These are phyloP conservation scores for Sebastes fasciatus DNA, from an alignment of 2,113 vertebrate genomes.

Conservation along the genomic window DNA sequence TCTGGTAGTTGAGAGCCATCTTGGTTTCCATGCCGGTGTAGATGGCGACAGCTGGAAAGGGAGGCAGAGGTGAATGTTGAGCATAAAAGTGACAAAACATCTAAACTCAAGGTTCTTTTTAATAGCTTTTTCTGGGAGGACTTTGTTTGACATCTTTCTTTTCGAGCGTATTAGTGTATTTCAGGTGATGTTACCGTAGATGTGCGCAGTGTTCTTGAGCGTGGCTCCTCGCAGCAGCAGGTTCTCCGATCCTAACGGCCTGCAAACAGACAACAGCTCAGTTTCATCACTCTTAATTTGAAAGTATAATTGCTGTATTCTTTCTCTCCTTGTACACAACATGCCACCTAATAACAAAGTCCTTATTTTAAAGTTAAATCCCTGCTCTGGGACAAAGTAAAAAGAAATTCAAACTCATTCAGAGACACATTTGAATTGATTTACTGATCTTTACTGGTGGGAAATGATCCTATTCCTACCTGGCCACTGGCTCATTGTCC, in stretches of 20 bases:
- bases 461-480: conserved; percentile 80
- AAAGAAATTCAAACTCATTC: background rate
- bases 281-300: background rate
- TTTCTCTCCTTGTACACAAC: background rate
- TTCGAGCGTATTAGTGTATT: background rate
- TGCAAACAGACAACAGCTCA: conserved; percentile 58
- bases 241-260: conserved; percentile 95
- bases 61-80: background rate
- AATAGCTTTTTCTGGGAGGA: background rate
- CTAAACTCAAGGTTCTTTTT: background rate
- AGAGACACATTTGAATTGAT: background rate
- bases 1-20: conserved; percentile 98
- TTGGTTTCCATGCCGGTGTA: conserved; percentile 99
- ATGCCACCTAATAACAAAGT: background rate
- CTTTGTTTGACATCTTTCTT: background rate
- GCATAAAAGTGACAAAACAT: background rate
- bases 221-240: conserved; percentile 96
- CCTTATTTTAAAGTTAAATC: background rate
- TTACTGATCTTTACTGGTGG: background rate
- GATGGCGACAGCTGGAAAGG: conserved; percentile 90
- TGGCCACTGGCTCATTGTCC: conserved; percentile 90
- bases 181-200: conserved; percentile 89
- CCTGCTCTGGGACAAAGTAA: background rate
- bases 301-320: background rate
- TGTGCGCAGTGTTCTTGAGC: conserved; percentile 94